These are phyloP conservation scores for Tricholauxania praeusta DNA, from an alignment of 2,888 invertebrate species.

Conservation along the genomic window DNA sequence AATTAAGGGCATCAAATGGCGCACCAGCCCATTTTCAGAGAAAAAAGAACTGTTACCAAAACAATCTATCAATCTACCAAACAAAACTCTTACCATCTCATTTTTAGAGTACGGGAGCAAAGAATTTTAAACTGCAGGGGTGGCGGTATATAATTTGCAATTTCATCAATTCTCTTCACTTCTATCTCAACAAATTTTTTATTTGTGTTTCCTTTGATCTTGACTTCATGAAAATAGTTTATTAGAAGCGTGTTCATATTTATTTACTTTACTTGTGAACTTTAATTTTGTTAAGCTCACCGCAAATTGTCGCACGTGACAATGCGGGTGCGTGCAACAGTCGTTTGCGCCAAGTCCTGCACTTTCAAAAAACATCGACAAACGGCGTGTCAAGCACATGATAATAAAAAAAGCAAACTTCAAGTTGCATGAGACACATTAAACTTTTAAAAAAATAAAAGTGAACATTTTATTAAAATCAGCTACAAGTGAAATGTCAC, in stretches of 20 bases:
- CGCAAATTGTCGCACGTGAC: constrained; percentile 33
- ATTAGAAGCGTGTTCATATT: not conserved
- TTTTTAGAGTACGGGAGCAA: not conserved
- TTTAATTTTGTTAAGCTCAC: constrained; percentile 14
- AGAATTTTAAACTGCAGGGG: not conserved
- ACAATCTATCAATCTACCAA: not conserved
- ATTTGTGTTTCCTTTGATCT: constrained; percentile 50
- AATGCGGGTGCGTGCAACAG: constrained; percentile 17
- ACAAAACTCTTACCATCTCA: not conserved
- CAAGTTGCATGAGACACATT: no score
- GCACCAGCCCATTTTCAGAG: not conserved
- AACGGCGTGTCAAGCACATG: constrained; percentile 28
- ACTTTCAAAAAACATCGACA: constrained; percentile 30
- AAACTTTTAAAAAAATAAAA: no score
- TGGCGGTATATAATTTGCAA: not conserved
- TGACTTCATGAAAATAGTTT: constrained; percentile 44
- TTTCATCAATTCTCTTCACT: not conserved
- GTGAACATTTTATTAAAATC: no score
- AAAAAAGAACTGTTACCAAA: not conserved
- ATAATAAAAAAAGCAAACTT: not conserved
- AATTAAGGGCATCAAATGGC: not conserved
- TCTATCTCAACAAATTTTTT: constrained; percentile 22
- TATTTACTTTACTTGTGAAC: constrained; percentile 13
- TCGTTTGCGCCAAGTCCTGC: not conserved
- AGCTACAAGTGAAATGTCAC: no score